Percentiles rank a stretch among this genome's conserved stretches.
Conservation (phyloP, 2,113 vertebrate genomes). For the Ptilorrhoa leucosticta region DNA sequence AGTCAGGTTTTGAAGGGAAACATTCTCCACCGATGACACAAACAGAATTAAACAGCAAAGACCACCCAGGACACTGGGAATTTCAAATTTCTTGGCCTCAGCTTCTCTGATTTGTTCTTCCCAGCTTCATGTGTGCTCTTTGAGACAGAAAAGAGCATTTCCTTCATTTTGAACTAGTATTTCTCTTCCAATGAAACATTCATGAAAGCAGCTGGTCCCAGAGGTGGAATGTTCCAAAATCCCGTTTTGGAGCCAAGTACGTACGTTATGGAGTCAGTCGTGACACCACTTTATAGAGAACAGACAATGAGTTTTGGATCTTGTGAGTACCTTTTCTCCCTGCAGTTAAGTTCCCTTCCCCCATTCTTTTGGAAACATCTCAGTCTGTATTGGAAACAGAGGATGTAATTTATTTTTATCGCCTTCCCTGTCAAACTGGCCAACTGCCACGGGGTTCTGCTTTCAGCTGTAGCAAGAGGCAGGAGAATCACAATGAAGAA, state of each 20-base stretch:
- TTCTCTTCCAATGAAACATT: not conserved
- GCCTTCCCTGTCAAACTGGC: slow-evolving; percentile 39
- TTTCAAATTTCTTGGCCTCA: slow-evolving; percentile 17
- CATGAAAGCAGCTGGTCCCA: not conserved
- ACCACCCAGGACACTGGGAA: slow-evolving; percentile 44
- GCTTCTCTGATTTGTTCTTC: slow-evolving; percentile 19
- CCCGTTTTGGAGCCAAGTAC: not conserved
- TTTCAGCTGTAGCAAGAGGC: slow-evolving; percentile 24
- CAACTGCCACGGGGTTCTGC: slow-evolving; percentile 42
- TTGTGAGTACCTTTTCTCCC: not conserved
- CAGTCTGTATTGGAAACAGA: slow-evolving; percentile 28
- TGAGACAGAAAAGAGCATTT: slow-evolving; percentile 27
- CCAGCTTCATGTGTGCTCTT: not conserved
- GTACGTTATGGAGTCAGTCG: not conserved
- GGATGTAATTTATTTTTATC: slow-evolving; percentile 61
- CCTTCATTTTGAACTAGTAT: not conserved
- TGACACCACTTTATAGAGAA: not conserved
- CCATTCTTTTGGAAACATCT: not conserved
- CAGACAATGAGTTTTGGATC: not conserved
- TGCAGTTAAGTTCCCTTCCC: not conserved
- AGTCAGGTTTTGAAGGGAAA: slow-evolving; percentile 7
- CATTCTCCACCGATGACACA: not conserved
- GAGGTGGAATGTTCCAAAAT: not conserved
- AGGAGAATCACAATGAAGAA: not conserved
- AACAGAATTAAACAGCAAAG: not conserved